Percentiles rank a stretch among this genome's conserved stretches.
These are phyloP conservation scores for Zaprionus tsacasi DNA, from an alignment of 1,140 invertebrate genomes.

Conservation along the genomic window DNA sequence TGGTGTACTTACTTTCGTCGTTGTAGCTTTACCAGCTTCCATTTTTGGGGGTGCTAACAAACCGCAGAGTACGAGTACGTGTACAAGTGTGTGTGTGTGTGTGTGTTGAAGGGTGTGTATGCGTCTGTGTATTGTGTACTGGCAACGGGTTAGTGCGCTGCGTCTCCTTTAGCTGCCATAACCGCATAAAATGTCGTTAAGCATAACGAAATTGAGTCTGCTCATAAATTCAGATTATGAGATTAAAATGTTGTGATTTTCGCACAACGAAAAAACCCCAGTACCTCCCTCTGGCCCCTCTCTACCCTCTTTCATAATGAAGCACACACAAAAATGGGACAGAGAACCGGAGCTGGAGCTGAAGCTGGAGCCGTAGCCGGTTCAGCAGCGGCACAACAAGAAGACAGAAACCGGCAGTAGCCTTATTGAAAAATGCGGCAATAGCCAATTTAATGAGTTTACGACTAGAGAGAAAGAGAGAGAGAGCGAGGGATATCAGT, in stretches of 20 bases:
- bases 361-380: neutral
- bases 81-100: conserved; percentile 17
- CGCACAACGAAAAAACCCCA: conserved; percentile 42
- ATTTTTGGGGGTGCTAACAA: conserved; percentile 58
- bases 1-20: conserved; percentile 56
- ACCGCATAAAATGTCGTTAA: conserved; percentile 82
- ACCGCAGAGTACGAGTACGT: conserved; percentile 50
- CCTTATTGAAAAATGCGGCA: conserved; percentile 60
- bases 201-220: conserved; percentile 82
- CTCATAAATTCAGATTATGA: conserved; percentile 83
- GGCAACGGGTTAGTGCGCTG: conserved; percentile 25
- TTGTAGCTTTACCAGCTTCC: conserved; percentile 15
- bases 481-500: neutral
- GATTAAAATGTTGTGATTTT: conserved; percentile 83
- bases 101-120: neutral
- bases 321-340: conserved; percentile 39
- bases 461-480: conserved; percentile 15
- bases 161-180: conserved; percentile 64
- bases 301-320: conserved; percentile 52
- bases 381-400: neutral
- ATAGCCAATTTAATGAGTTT: conserved; percentile 51
- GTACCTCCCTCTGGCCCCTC: neutral
- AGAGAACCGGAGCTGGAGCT: no score
- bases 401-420: conserved; percentile 3
- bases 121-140: neutral